These are phyloP conservation scores for Sciaenops ocellatus DNA, from an alignment of 2,797 vertebrate genomes.

Conservation along the genomic window DNA sequence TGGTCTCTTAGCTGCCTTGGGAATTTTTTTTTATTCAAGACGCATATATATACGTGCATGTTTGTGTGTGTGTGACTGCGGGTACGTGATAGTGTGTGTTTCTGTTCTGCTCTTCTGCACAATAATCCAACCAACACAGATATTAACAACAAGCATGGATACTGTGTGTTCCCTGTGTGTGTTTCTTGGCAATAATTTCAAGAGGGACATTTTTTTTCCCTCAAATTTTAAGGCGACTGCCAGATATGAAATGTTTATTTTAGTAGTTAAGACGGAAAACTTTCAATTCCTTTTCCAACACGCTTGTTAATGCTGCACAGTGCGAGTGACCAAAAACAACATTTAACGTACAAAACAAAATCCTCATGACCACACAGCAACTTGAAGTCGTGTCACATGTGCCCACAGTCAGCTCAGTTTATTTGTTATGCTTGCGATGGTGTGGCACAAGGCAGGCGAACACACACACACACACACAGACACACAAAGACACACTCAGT, in stretches of 20 bases:
- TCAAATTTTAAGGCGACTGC: slow-evolving; percentile 9
- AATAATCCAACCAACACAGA: slow-evolving; percentile 51
- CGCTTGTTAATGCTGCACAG: slow-evolving; percentile 23
- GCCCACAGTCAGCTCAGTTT: slow-evolving; percentile 23
- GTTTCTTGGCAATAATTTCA: slow-evolving; percentile 58
- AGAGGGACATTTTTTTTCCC: slow-evolving; percentile 2
- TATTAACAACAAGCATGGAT: slow-evolving; percentile 37
- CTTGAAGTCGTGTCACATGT: slow-evolving; percentile 24
- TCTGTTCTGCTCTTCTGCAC: slow-evolving; percentile 22
- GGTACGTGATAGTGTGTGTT: not conserved
- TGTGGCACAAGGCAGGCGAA: slow-evolving; percentile 35
- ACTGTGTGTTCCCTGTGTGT: slow-evolving; percentile 45
- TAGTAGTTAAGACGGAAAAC: slow-evolving; percentile 29
- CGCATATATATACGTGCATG: not conserved
- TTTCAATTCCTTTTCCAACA: slow-evolving; percentile 21
- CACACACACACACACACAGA: slow-evolving; percentile 30
- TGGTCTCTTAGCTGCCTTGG: not conserved
- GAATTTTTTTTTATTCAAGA: not conserved
- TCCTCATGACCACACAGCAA: slow-evolving; percentile 12
- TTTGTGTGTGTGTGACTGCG: not conserved
- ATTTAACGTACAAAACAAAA: slow-evolving; percentile 36
- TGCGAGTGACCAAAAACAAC: slow-evolving; percentile 40
- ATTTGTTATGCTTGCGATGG: slow-evolving; percentile 45
- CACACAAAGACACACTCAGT: slow-evolving; percentile 37
- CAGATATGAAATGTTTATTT: slow-evolving; percentile 53